A percentile compares a stretch with the other conserved stretches of the same genome.
Conservation (phyloP, 2,888 invertebrate species). For the Timema podura region DNA sequence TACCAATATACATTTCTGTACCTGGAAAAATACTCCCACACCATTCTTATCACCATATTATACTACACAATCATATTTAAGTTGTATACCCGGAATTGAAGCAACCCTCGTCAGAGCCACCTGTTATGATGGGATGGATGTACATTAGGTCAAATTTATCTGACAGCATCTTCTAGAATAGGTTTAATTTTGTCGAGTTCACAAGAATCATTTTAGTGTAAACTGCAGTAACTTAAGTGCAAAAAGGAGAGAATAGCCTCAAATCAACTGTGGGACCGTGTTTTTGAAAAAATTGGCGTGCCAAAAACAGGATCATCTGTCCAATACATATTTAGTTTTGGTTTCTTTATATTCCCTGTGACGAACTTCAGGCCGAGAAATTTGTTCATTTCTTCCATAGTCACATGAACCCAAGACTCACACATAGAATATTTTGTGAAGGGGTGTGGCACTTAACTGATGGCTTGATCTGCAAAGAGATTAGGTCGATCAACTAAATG, state of each 20-base stretch:
- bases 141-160: constrained; percentile 31
- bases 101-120: constrained; percentile 32
- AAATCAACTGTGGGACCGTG: constrained; percentile 8
- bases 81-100: constrained; percentile 34
- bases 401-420: no score
- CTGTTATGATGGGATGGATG: constrained; percentile 31
- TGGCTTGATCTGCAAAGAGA: no score
- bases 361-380: no score
- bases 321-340: no score
- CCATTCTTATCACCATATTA: constrained; percentile 32
- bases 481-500: no score
- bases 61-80: constrained; percentile 25
- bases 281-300: background rate
- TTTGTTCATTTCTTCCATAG: no score
- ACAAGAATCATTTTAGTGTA: background rate
- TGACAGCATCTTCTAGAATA: constrained; percentile 22
- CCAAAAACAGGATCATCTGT: background rate
- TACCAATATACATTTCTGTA: constrained; percentile 33
- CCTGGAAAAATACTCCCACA: constrained; percentile 32
- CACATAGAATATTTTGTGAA: no score
- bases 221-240: background rate
- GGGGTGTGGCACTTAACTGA: no score
- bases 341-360: no score
- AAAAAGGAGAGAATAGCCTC: constrained; percentile 5
- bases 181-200: constrained; percentile 6